These are phyloP conservation scores for Diglossa brunneiventris DNA, from an alignment of 2,113 vertebrate genomes.

Conservation along the genomic window DNA sequence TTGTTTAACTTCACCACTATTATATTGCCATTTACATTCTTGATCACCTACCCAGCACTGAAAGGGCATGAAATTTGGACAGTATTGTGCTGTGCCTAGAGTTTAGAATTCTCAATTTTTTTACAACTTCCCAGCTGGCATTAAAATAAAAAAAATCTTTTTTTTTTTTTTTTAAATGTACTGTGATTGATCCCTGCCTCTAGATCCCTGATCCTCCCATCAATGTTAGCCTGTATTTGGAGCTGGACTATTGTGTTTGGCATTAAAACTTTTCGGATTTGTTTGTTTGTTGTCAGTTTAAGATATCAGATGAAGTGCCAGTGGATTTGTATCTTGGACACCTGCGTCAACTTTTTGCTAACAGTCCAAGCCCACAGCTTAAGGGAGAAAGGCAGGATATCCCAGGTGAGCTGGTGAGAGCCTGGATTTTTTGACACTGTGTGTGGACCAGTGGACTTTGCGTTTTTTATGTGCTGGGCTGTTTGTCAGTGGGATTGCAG, in stretches of 20 bases:
- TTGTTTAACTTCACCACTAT: constrained; percentile 18
- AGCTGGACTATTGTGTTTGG: constrained; percentile 72
- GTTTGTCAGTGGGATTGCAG: neutral
- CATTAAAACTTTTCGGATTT: constrained; percentile 33
- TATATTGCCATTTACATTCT: neutral
- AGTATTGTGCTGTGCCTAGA: neutral
- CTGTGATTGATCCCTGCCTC: constrained; percentile 62
- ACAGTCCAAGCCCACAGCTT: neutral
- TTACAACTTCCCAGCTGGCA: constrained; percentile 27
- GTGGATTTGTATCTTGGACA: constrained; percentile 50
- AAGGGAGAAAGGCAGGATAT: neutral
- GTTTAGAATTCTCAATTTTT: neutral
- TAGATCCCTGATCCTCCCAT: constrained; percentile 41
- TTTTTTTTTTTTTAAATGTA: constrained; percentile 59
- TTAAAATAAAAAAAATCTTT: neutral
- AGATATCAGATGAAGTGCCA: constrained; percentile 67
- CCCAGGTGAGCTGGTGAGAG: neutral
- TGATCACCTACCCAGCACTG: neutral
- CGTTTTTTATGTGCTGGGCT: neutral
- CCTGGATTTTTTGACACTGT: neutral
- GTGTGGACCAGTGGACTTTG: neutral
- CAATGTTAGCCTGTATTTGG: constrained; percentile 53
- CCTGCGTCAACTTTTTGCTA: constrained; percentile 70
- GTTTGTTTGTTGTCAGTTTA: constrained; percentile 79
- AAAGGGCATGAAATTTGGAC: neutral